Conservation (phyloP, 1,140 invertebrate species). For the Drosophila quadrilineata region DNA sequence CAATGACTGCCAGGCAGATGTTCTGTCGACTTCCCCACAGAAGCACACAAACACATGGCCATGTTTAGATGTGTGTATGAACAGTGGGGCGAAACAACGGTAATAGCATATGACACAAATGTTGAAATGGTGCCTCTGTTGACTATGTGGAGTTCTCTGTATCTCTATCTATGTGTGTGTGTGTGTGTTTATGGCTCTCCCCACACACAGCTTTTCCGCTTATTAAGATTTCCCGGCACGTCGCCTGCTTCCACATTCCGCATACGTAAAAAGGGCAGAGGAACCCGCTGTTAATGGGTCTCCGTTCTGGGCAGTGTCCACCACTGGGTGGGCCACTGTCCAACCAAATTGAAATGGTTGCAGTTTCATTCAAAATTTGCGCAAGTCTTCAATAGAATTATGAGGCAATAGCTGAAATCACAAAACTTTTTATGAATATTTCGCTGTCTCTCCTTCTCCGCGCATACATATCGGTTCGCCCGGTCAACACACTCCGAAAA, state of each 20-base stretch:
- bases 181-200: constrained; percentile 27
- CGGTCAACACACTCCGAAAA: constrained; percentile 33
- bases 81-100: constrained; percentile 52
- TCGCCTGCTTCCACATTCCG: constrained; percentile 41
- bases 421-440: constrained; percentile 56
- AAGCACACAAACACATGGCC: constrained; percentile 29
- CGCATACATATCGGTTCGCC: too few relatives aligned
- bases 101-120: constrained; percentile 66
- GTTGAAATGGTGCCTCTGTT: constrained; percentile 35
- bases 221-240: constrained; percentile 74
- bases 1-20: constrained; percentile 60
- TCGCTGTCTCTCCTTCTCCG: too few relatives aligned
- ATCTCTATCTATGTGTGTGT: neutral
- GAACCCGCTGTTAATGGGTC: constrained; percentile 3
- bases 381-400: constrained; percentile 56
- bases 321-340: too few relatives aligned
- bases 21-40: constrained; percentile 36
- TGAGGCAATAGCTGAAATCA: constrained; percentile 51
- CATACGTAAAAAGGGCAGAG: constrained; percentile 41
- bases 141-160: neutral
- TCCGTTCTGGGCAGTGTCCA: constrained; percentile 4
- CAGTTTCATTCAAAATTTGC: constrained; percentile 49
- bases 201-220: constrained; percentile 68
- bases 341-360: constrained; percentile 51
- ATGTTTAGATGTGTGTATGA: neutral